Percentiles rank a stretch among this genome's conserved stretches.
Conservation (phyloP, 2,888 invertebrate species). For the Gryllus longicercus region DNA sequence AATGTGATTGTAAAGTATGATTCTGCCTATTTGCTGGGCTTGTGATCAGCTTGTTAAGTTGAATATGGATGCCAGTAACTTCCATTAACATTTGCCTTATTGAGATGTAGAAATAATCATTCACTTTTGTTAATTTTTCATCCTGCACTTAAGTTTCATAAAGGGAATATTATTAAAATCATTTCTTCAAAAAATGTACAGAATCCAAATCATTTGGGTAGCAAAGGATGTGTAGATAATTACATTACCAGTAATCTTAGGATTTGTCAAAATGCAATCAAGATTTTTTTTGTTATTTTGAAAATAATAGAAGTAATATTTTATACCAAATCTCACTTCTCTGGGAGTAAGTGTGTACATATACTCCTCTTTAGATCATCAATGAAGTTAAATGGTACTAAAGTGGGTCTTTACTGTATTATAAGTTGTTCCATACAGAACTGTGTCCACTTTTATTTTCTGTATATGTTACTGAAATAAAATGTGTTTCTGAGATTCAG, state of each 20-base stretch:
- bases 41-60: neutral
- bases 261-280: too few species aligned
- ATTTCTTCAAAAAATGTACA: neutral
- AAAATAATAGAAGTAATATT: too few species aligned
- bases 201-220: too few species aligned
- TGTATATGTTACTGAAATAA: constrained; percentile 17
- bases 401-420: neutral
- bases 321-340: too few species aligned
- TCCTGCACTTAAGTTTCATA: neutral
- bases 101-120: too few species aligned
- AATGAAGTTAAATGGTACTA: neutral
- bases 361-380: neutral
- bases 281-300: too few species aligned
- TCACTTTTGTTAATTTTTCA: too few species aligned
- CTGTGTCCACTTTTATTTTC: neutral
- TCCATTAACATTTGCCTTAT: constrained; percentile 3
- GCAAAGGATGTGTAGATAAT: too few species aligned
- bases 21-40: neutral
- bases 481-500: neutral
- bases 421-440: neutral
- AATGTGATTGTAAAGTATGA: neutral
- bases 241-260: too few species aligned
- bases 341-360: too few species aligned
- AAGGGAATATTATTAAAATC: neutral
- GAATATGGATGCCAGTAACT: neutral